phyloP scores from a whole-genome alignment of 2,797 vertebrate species.

The Pangasius mekongensis region DNA sequence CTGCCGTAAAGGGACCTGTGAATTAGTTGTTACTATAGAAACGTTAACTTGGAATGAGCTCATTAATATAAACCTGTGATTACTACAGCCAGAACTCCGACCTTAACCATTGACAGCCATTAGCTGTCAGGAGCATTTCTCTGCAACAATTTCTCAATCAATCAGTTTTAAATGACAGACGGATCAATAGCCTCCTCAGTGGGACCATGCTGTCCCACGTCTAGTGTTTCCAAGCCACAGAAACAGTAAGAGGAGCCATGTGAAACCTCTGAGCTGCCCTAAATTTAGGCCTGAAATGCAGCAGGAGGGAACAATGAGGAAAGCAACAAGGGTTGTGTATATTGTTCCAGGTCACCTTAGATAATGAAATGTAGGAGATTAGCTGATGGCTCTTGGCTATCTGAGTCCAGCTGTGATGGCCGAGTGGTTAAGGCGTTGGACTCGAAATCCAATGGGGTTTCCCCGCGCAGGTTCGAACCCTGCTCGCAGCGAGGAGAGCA shows the following conservation, averaged over 20 bases:
- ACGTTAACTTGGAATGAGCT: background rate
- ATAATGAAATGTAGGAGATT: background rate
- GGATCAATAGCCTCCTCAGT: constrained; percentile 36
- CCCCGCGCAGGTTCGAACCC: background rate
- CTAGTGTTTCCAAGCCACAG: constrained; percentile 19
- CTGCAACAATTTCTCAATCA: constrained; percentile 20
- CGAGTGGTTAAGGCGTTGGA: background rate
- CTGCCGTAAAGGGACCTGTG: background rate
- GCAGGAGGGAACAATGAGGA: background rate
- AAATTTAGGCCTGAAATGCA: constrained; percentile 5
- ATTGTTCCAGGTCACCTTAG: background rate
- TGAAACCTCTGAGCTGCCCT: background rate
- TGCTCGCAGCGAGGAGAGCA: background rate
- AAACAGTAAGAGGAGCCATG: background rate
- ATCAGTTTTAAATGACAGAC: constrained; percentile 36
- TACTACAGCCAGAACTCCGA: background rate
- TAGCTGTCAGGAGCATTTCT: background rate
- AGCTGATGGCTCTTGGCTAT: no score
- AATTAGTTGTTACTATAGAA: background rate
- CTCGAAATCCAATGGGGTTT: constrained; percentile 13
- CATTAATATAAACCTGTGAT: background rate
- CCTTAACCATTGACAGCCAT: background rate
- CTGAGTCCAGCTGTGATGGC: background rate
- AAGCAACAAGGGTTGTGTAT: background rate
- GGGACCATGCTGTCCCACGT: constrained; percentile 25